phyloP scores from a whole-genome alignment of 2,888 invertebrate species.

The Liopterus haemorrhoidalis region DNA sequence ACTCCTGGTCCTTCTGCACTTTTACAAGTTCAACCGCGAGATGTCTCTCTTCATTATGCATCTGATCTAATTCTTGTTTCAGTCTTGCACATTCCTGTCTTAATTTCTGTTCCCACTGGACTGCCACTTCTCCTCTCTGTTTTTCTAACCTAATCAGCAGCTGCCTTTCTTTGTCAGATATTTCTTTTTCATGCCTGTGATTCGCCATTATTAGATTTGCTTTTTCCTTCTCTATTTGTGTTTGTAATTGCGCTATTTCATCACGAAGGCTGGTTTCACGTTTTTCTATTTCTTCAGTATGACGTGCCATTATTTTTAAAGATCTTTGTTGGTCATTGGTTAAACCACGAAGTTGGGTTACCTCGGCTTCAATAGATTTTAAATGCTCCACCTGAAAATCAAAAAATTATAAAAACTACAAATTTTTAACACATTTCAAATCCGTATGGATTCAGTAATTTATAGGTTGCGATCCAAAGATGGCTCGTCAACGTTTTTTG shows the following conservation, averaged over 20 bases:
- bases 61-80: constrained; percentile 56
- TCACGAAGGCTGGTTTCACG: constrained; percentile 53
- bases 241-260: constrained; percentile 46
- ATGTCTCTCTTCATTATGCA: constrained; percentile 56
- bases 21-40: constrained; percentile 53
- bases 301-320: constrained; percentile 51
- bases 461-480: too few relatives aligned
- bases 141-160: constrained; percentile 35
- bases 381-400: too few relatives aligned
- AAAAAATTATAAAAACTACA: too few relatives aligned
- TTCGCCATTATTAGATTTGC: constrained; percentile 44
- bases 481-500: too few relatives aligned
- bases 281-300: constrained; percentile 51
- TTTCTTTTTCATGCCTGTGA: constrained; percentile 43
- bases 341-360: constrained; percentile 51
- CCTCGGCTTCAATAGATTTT: constrained; percentile 53
- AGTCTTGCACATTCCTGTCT: constrained; percentile 57
- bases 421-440: too few relatives aligned
- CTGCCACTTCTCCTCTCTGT: constrained; percentile 50
- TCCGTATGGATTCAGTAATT: too few relatives aligned
- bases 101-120: constrained; percentile 60
- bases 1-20: constrained; percentile 53
- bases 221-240: constrained; percentile 43
- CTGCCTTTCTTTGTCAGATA: constrained; percentile 46
- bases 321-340: constrained; percentile 56